These are phyloP conservation scores for Phragmatobia fuliginosa DNA, from an alignment of 2,888 invertebrate genomes.

Conservation along the genomic window DNA sequence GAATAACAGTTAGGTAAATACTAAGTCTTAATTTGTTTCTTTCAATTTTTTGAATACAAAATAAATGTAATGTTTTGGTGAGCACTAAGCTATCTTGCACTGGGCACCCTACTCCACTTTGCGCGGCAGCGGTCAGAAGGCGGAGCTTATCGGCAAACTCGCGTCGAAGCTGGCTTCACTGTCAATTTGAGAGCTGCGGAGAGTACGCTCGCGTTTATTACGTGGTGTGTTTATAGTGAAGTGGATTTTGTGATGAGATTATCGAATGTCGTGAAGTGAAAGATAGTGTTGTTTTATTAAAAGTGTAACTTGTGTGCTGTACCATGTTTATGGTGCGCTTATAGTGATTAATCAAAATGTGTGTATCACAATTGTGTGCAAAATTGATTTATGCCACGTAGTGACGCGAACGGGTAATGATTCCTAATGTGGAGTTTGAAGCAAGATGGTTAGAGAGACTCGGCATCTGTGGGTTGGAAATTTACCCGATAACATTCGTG, in stretches of 20 bases:
- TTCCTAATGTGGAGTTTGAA: constrained; percentile 97
- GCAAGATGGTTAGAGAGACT: constrained; percentile 99
- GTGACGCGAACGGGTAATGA: constrained; percentile 89
- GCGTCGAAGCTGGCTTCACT: constrained; percentile 85
- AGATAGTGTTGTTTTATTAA: constrained; percentile 78
- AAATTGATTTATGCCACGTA: constrained; percentile 87
- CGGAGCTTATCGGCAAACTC: constrained; percentile 87
- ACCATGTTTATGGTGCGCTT: constrained; percentile 76
- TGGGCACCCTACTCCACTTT: constrained; percentile 83
- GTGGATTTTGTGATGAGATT: constrained; percentile 84
- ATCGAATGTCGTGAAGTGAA: constrained; percentile 85
- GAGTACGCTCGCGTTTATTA: constrained; percentile 85
- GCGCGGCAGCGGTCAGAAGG: constrained; percentile 87
- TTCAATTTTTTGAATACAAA: neutral
- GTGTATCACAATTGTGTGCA: constrained; percentile 83
- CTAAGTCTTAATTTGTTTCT: neutral
- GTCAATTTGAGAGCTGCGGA: constrained; percentile 86
- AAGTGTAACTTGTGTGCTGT: constrained; percentile 76
- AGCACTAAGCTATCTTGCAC: constrained; percentile 26
- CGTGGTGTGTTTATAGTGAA: constrained; percentile 85
- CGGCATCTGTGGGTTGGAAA: constrained; percentile 99
- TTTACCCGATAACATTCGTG: constrained; percentile 99
- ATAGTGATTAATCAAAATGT: constrained; percentile 84
- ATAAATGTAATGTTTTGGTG: neutral
- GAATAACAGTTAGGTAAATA: no score